Conservation (phyloP, 2,797 vertebrate species). For the Pteronotus mesoamericanus region DNA sequence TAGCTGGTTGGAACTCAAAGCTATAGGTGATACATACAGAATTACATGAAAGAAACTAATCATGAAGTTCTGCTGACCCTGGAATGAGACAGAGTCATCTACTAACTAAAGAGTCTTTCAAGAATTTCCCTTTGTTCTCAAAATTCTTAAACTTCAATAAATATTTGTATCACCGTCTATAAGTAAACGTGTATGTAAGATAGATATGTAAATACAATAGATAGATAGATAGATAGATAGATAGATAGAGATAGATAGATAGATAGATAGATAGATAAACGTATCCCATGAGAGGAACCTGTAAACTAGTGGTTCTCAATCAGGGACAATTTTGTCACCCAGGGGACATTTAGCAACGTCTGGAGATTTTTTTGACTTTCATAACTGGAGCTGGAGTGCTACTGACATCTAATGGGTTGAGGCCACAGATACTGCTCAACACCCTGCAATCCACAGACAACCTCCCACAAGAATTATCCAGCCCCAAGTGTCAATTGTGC, state of each 20-base stretch:
- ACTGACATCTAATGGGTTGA: neutral
- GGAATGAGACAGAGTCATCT: neutral
- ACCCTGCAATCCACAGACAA: neutral
- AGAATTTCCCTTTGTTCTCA: neutral
- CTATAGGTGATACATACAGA: neutral
- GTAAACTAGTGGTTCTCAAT: neutral
- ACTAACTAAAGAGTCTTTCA: neutral
- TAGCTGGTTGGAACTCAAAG: neutral
- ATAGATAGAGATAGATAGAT: neutral
- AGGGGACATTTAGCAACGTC: neutral
- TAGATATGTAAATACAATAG: neutral
- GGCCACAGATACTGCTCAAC: neutral
- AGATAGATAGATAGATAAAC: neutral
- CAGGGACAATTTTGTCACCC: neutral
- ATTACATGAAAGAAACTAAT: neutral
- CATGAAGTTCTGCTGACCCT: neutral
- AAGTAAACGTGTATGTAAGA: neutral
- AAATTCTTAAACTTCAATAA: constrained; percentile 1
- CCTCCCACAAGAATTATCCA: neutral
- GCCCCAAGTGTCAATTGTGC: neutral
- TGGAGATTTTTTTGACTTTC: neutral
- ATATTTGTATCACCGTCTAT: neutral
- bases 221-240: neutral
- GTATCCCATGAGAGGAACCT: neutral
- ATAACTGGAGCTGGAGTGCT: neutral